Evolutionary conservation across 2,888 invertebrate genomes (phyloP), one percentile per base, ranked within the genome.

Genomic region (Plutella xylostella): DNA sequence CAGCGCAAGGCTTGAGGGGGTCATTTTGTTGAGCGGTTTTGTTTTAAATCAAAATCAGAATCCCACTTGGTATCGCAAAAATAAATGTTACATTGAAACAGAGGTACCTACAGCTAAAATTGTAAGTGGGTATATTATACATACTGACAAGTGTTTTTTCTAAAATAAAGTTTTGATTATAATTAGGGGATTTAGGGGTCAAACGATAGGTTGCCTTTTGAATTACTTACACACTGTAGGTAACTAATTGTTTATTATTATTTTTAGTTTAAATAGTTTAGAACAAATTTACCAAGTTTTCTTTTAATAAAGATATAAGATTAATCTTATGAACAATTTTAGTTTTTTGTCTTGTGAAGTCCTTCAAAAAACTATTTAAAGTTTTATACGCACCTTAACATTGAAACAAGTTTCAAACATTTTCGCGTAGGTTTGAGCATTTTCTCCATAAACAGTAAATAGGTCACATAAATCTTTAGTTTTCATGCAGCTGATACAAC

Each of bases 401-500:
- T 72, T 72, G 54, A 76, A 78, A 64, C 78, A 80, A 63, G 70
- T 73, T 72, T 79, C 71, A 70, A 80, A 72, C 68, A 78, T 69
- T 65, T 72, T 72, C 31, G 76, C 74, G 55, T 76, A 82, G 59
- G 72, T 74, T 61, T 78, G 72, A 56, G 69, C 69, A 58, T 75
- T 74, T 47, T 75, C 76, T 34, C 69, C 64, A 51, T 73, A 74
- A 51, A 67, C 60, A 72, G 72, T 73, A 79, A 79, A 82, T 67
- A 82, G 77, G 78, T 82, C 73, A 72, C 72, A 73, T 68, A 82
- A 77, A 73, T 79, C 72, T 47, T 61, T 75, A 44, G 76, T 72
- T 62, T 70, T 67, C 77, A 77, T 76, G 65, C 82, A 82, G 65
- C 76, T 73, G 65, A 82, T 78, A 56, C 82, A 82, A 79, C 82